Base-by-base conservation (phyloP, 2,113 vertebrate genomes). In the Chloebia gouldiae region DNA sequence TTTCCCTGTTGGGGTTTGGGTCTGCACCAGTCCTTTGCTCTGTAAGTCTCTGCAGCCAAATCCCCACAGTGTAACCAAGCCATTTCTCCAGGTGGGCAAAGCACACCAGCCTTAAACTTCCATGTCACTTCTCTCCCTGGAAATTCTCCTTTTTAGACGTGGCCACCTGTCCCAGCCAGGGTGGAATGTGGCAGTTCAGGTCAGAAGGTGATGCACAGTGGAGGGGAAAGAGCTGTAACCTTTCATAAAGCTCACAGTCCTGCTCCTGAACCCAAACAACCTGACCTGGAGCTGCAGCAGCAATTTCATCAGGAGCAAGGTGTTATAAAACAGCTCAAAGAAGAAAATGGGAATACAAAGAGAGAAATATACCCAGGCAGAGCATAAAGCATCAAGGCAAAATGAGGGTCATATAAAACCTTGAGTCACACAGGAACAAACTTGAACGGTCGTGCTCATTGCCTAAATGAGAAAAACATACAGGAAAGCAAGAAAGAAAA, bases 391-490 rank as follows among this genome's bases (percentile, higher is more conserved):
- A 39, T 19, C 2, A 12, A 85, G 61, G 54, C 72, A 93, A 87
- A 95, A 92, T 61, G 81, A 94, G 51, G 15, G 27, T 37, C 35
- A 66, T 61, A 65, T 61, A 91, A 95, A 93, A 93, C 54, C 59
- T 24, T 23, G 39, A 80, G 75, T 44, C 40, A 88, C 40, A 42
- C 27, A 75, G 57, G 61, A 91, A 68, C 61, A 84, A 87, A 87
- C 61, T 15, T 68, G 80, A 84, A 78, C 6, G 33, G 44, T 39
- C 45, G 31, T 57, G 33, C 47, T 89, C 25, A n/a, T 95, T 91
- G 90, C 80, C 85, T 86, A 83, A 95, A 92, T 78, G 85, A 92
- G 88, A 93, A 79, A 92, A 96, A 88, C 31, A 63, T n/a, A 31
- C 33, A n/a, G 81, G 54, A 84, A 85, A 82, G 37, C 11, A 37